Evolutionary conservation across 2,113 vertebrate species (phyloP), one percentile per base, ranked within the genome.

Genomic region (Hippocampus comes): DNA sequence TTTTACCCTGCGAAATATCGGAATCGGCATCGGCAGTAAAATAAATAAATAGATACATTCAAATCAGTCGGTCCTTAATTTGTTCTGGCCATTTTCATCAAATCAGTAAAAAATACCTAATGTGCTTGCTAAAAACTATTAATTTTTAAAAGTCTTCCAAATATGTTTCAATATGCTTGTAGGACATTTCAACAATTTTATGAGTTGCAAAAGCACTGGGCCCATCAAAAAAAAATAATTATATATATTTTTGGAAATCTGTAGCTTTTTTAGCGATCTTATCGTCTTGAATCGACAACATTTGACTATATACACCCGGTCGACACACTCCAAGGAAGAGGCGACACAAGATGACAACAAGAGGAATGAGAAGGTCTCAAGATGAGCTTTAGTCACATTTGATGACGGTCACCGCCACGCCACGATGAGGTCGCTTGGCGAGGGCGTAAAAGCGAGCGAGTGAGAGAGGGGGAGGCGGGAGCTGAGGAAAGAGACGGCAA

Each of bases 361-460:
- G 42, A 46, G n/a, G 14, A 46, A 66, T 25, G 63, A 66, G 63
- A 48, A 46, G 0, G 64, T 48, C 12, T 0, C 7, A 27, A 66
- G 64, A 66, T 66, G 64, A 65, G 48, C 42, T 66, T 48, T 25
- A 27, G 64, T 27, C 5, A 3, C 48, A 66, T 48, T n/a, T 46
- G 63, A 66, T 25, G 46, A 43, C 21, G 6, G 42, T 66, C 63
- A 48, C 63, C 42, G 6, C 18, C 5, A 66, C 41, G 63, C n/a
- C n/a, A 49, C 12, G 42, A 18, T 48, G 42, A 66, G 64, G 64
- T 48, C 43, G 18, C 64, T 25, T 25, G 42, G 42, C 64, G 64
- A 43, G 64, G 23, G 11, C 41, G 23, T 27, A 3, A 43, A 21
- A 34, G 63, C 23, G 38, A 65, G 38, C 21, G n/a, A 64, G 21